phyloP scores from a whole-genome alignment of 92 coral and sea anemone genomes.

The Zoanthus sociatus region DNA sequence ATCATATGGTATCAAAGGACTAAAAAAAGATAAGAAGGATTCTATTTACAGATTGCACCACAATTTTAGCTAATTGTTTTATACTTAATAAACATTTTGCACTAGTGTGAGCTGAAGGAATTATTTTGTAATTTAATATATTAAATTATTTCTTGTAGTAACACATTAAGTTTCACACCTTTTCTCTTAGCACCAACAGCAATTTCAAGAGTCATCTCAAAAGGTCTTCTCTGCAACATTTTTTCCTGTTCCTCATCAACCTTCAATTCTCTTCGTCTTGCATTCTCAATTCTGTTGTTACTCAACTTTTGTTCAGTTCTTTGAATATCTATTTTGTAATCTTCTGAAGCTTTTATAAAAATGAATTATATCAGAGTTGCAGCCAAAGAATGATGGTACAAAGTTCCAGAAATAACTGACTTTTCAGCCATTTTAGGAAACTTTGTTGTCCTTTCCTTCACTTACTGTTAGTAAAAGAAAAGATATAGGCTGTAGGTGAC shows the following conservation, averaged over 20 bases:
- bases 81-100: background rate
- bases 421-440: too few species aligned
- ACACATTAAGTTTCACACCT: constrained; percentile 51
- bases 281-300: constrained; percentile 13
- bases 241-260: constrained; percentile 45
- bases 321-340: constrained; percentile 24
- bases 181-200: constrained; percentile 82
- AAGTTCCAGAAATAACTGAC: too few species aligned
- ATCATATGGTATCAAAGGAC: too few species aligned
- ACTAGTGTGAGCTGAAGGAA: background rate
- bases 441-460: too few species aligned
- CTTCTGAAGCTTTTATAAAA: background rate
- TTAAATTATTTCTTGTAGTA: background rate
- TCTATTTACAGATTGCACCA: too few species aligned
- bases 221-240: constrained; percentile 59
- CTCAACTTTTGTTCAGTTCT: background rate
- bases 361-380: background rate
- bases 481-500: too few species aligned
- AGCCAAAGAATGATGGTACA: background rate
- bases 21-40: too few species aligned
- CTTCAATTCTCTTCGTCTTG: background rate
- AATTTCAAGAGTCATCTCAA: constrained; percentile 80
- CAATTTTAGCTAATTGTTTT: too few species aligned
- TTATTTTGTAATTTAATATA: background rate
- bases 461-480: too few species aligned